A percentile compares a stretch with the other conserved stretches of the same genome.
Evolutionary conservation across 2,113 vertebrate genomes (phyloP).

Genomic region (Laterallus jamaicensis): DNA sequence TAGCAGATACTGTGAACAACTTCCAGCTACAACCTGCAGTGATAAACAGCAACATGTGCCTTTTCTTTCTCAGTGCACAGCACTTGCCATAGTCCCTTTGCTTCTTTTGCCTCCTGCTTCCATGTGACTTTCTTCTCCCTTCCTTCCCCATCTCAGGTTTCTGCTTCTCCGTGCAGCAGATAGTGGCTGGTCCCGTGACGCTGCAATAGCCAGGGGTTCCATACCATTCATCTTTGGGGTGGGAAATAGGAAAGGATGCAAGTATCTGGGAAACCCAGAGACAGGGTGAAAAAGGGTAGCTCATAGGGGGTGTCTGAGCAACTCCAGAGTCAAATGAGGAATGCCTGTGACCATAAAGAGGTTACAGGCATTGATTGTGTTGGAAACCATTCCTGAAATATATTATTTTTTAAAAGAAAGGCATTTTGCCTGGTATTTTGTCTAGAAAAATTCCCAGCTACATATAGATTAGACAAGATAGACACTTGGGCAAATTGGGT

Average conservation of each 20-base stretch:
- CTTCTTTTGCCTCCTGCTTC: not conserved
- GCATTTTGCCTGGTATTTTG: not conserved
- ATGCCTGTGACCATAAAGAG: not conserved
- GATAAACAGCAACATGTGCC: not conserved
- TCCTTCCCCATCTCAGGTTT: not conserved
- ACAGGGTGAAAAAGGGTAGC: too few relatives aligned
- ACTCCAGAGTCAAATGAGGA: not conserved
- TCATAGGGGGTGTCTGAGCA: not conserved
- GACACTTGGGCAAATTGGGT: not conserved
- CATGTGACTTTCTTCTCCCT: not conserved
- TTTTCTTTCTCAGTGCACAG: not conserved
- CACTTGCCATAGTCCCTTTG: not conserved
- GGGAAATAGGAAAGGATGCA: not conserved
- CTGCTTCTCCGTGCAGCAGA: not conserved
- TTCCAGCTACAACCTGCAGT: not conserved
- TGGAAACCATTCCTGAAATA: not conserved
- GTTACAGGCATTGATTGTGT: not conserved
- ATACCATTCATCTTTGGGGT: not conserved
- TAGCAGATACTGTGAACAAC: not conserved
- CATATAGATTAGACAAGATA: fast-evolving
- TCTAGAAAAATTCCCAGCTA: not conserved
- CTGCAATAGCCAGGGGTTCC: not conserved
- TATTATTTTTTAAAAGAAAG: not conserved
- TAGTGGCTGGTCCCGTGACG: not conserved
- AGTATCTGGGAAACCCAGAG: not conserved